phyloP scores from a whole-genome alignment of 1,140 invertebrate species.

The Aculops lycopersici region DNA sequence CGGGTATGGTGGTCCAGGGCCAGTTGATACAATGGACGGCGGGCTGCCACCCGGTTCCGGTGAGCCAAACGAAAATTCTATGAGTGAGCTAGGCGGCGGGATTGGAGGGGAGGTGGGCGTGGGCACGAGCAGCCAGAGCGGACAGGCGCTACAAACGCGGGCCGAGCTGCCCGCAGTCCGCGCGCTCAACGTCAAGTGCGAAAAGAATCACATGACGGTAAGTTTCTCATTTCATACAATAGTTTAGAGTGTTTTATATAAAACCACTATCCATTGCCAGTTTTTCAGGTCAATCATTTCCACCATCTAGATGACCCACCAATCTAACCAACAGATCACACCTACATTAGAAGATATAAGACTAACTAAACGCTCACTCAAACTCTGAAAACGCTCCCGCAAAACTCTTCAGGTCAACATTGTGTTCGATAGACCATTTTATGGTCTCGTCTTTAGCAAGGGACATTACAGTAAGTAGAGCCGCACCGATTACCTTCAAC shows the following conservation, averaged over 20 bases:
- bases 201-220: conserved; percentile 53
- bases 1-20: not conserved
- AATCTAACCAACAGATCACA: no score
- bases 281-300: no score
- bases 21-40: not conserved
- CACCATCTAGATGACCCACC: no score
- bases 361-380: no score
- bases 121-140: conserved; percentile 2
- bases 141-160: conserved; percentile 9
- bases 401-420: conserved; percentile 42
- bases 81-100: not conserved
- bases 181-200: conserved; percentile 65
- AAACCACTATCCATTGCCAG: no score
- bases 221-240: no score
- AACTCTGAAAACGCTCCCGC: no score
- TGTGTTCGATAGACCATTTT: conserved; percentile 70
- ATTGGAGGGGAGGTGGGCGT: not conserved
- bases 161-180: conserved; percentile 41
- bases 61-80: not conserved
- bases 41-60: not conserved
- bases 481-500: no score
- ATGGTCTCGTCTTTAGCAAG: conserved; percentile 80
- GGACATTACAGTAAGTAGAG: conserved; percentile 34
- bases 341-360: no score
- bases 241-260: no score